Conservation (phyloP, 2,888 invertebrate species). For the Neuroscelio doddi region DNA sequence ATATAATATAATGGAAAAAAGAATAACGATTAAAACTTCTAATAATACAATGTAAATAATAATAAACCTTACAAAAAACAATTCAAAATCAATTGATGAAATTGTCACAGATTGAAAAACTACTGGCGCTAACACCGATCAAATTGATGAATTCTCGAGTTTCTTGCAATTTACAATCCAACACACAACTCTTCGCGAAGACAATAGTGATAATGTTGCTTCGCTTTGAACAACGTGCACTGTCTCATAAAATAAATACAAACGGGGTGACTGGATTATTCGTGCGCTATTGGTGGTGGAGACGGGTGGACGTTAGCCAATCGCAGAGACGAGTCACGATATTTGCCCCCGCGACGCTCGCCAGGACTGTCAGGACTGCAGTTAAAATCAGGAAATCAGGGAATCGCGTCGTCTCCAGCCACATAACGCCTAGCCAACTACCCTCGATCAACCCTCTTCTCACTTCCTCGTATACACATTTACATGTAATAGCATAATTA, state of each 20-base stretch:
- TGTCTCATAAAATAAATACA: constrained; percentile 55
- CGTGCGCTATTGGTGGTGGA: constrained; percentile 37
- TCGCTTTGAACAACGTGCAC: constrained; percentile 55
- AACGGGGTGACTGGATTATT: constrained; percentile 40
- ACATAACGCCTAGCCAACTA: constrained; percentile 37
- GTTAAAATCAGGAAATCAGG: constrained; percentile 57
- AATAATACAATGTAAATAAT: no score
- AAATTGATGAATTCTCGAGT: no score
- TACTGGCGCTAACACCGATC: no score
- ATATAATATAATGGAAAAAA: no score
- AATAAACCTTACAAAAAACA: no score
- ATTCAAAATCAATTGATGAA: no score
- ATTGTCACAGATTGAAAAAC: no score
- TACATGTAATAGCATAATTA: constrained; percentile 2
- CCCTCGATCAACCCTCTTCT: constrained; percentile 26
- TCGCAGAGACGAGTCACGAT: constrained; percentile 52
- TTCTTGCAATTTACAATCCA: constrained; percentile 52
- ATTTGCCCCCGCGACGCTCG: constrained; percentile 51
- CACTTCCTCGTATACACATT: constrained; percentile 7
- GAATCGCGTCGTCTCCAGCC: constrained; percentile 48
- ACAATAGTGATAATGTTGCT: constrained; percentile 66
- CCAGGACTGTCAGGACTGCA: constrained; percentile 50
- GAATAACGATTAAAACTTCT: no score
- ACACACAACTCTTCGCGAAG: constrained; percentile 58
- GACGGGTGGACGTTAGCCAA: constrained; percentile 53